These are phyloP conservation scores for Condylostylus longicornis DNA, from an alignment of 1,140 invertebrate genomes.

Conservation along the genomic window DNA sequence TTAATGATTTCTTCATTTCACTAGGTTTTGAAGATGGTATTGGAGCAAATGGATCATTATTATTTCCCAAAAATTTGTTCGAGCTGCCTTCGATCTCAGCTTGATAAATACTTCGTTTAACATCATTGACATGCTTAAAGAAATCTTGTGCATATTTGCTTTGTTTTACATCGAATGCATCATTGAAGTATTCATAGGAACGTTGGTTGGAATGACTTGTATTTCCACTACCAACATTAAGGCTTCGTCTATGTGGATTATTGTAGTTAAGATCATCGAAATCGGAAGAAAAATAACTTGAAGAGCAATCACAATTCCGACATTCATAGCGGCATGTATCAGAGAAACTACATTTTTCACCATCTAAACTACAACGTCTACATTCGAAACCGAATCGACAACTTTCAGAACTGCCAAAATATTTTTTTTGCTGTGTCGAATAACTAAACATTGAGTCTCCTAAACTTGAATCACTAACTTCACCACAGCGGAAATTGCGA, in stretches of 20 bases:
- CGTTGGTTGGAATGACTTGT: not conserved
- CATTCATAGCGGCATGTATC: constrained; percentile 30
- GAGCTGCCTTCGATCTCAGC: constrained; percentile 25
- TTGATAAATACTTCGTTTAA: constrained; percentile 29
- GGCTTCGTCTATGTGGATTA: too few relatives aligned
- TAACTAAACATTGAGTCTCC: constrained; percentile 19
- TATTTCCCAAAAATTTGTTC: not conserved
- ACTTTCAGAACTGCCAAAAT: constrained; percentile 30
- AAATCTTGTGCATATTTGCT: constrained; percentile 31
- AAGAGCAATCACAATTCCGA: constrained; percentile 30
- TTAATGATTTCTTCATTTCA: not conserved
- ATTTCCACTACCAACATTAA: not conserved
- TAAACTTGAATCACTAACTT: constrained; percentile 21
- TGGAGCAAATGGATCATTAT: not conserved
- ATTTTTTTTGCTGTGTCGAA: constrained; percentile 18
- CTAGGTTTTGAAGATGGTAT: not conserved
- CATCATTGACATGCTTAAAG: constrained; percentile 31
- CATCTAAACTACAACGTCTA: constrained; percentile 26
- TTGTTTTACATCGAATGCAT: constrained; percentile 21
- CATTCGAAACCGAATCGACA: constrained; percentile 28
- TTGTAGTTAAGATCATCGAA: constrained; percentile 28
- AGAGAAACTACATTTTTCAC: constrained; percentile 28
- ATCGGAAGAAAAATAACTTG: constrained; percentile 31
- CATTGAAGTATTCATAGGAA: constrained; percentile 6
- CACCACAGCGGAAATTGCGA: constrained; percentile 12